Base-by-base conservation (phyloP, 2,797 vertebrate species). In the Geotrypetes seraphini region DNA sequence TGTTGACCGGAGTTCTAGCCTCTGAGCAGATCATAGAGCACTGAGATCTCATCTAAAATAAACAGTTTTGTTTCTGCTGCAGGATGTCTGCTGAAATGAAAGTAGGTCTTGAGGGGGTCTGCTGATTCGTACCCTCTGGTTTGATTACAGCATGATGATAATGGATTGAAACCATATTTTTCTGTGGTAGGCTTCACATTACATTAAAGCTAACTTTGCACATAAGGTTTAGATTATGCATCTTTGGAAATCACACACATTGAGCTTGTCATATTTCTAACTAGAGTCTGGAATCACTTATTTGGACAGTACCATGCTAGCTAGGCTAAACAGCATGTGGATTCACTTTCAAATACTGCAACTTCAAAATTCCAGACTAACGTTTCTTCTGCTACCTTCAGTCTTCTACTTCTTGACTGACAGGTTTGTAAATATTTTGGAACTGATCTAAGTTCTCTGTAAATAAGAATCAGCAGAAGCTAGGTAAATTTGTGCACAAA, bases 381-480 rank as follows among this genome's bases (percentile, higher is more conserved):
- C 10, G 8, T 28, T n/a, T n/a, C n/a, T n/a, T n/a, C n/a, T n/a
- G n/a, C n/a, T 9, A 4, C 1, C 5, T 19, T 24, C 3, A 16
- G 8, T 5, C n/a, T 16, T 5, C 16, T 10, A 2, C 3, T 2
- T 16, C 16, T 17, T 11, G 27, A 28, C 27, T 16, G 15, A 11
- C 31, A 28, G 7, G 21, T 16, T 31, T 3, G 21, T 2, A 6
- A 19, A 14, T 14, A 16, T 19, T 43, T 54, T 41, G 12, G 29
- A 8, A 10, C 19, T 8, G 15, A 14, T 16, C 16, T n/a, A 57
- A n/a, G 27, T 25, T 37, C 41, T 27, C 3, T 3, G 49, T 23
- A 36, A 50, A 53, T 21, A 33, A 33, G 47, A 57, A 60, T 13
- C 20, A 36, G 38, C 2, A 1, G 10, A 37, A 21, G 8, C n/a